Conservation (phyloP, 64 coral and sea anemone species). For the Orbicella faveolata region DNA sequence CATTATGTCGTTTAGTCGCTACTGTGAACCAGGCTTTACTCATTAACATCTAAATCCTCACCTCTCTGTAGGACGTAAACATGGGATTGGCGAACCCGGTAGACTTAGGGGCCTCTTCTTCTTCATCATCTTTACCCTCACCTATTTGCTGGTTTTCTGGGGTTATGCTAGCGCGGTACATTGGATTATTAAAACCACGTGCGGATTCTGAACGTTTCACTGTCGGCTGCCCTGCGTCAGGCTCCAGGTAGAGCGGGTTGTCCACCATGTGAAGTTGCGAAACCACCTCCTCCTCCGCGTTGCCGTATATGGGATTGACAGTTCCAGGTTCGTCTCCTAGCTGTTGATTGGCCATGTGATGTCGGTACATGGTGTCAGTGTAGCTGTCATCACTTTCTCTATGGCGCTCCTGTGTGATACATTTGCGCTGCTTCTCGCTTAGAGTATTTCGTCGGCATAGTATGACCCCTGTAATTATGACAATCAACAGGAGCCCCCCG, state of each 20-base stretch:
- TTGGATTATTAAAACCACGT: slow-evolving; percentile 19
- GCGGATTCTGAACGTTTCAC: slow-evolving; percentile 5
- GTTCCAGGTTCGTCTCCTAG: neutral
- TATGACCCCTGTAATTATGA: neutral
- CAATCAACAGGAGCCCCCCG: neutral
- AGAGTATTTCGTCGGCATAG: slow-evolving; percentile 14
- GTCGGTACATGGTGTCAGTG: slow-evolving; percentile 50
- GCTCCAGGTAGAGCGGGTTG: slow-evolving; percentile 38
- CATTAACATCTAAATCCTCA: neutral
- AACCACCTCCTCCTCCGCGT: neutral
- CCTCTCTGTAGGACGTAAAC: slow-evolving; percentile 11
- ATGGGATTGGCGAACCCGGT: slow-evolving; percentile 28
- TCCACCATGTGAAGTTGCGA: slow-evolving; percentile 2
- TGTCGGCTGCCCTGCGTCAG: neutral
- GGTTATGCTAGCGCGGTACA: neutral
- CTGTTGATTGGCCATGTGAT: slow-evolving; percentile 45
- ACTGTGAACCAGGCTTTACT: too few relatives aligned
- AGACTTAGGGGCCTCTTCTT: neutral
- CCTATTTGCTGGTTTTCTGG: neutral
- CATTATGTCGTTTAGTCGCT: too few relatives aligned
- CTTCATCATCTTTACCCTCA: neutral
- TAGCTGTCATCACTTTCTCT: slow-evolving; percentile 1
- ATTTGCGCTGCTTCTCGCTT: neutral
- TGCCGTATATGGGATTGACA: slow-evolving; percentile 37
- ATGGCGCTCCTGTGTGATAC: neutral